Conservation (phyloP, 2,888 invertebrate species). For the Cynaeus angustus region DNA sequence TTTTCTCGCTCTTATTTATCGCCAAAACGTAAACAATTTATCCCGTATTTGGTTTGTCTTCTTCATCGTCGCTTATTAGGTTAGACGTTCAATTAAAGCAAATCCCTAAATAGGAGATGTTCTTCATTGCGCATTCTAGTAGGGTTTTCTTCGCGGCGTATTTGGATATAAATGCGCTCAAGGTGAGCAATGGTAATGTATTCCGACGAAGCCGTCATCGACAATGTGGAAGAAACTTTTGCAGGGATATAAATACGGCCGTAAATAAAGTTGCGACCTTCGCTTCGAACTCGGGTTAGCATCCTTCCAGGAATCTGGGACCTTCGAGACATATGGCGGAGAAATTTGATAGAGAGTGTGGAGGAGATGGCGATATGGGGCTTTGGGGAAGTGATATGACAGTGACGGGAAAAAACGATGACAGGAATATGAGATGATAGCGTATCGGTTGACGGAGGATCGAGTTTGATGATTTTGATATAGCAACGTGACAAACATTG, state of each 20-base stretch:
- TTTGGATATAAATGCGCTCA: constrained; percentile 40
- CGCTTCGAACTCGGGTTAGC: constrained; percentile 14
- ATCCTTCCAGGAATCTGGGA: constrained; percentile 25
- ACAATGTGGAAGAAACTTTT: constrained; percentile 21
- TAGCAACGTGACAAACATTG: too few species aligned
- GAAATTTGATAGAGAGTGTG: constrained; percentile 2
- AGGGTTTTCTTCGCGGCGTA: constrained; percentile 29
- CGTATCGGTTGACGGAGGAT: too few species aligned
- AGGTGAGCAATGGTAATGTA: constrained; percentile 33
- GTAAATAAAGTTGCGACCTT: constrained; percentile 6
- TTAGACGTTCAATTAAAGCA: constrained; percentile 32
- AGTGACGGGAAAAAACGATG: constrained; percentile 4
- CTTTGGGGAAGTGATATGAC: not conserved
- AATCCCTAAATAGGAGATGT: constrained; percentile 35
- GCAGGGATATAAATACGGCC: constrained; percentile 22
- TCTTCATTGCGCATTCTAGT: constrained; percentile 21
- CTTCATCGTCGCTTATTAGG: constrained; percentile 36
- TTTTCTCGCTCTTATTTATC: constrained; percentile 23
- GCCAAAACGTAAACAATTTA: constrained; percentile 26
- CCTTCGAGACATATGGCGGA: constrained; percentile 1
- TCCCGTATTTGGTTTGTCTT: constrained; percentile 37
- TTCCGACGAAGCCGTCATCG: constrained; percentile 30
- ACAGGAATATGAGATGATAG: too few species aligned
- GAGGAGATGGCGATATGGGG: not conserved
- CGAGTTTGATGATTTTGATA: too few species aligned